Conservation (phyloP, 2,113 vertebrate genomes). For the Hylia prasina region DNA sequence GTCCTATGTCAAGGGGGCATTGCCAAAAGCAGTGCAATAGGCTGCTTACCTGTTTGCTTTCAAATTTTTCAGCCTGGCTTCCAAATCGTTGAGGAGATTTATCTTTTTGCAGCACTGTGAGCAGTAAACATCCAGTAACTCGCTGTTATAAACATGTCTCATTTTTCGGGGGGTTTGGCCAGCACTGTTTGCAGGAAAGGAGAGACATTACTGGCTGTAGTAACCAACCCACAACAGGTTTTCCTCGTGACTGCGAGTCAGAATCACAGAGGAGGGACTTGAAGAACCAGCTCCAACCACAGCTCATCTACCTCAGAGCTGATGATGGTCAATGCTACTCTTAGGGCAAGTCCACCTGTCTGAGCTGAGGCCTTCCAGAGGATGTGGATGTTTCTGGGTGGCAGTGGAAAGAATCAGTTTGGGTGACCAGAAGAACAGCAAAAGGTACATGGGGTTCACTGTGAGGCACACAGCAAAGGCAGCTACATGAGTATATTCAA, state of each 20-base stretch:
- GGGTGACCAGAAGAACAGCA: neutral
- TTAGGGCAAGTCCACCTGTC: neutral
- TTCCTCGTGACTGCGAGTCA: neutral
- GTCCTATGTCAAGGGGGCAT: neutral
- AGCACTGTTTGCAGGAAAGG: slow-evolving; percentile 75
- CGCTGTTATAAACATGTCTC: slow-evolving; percentile 80
- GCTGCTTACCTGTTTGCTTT: slow-evolving; percentile 88
- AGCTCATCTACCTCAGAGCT: neutral
- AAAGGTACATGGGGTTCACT: neutral
- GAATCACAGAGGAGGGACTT: neutral
- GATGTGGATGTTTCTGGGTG: neutral
- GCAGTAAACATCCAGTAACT: slow-evolving; percentile 90
- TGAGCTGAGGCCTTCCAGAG: neutral
- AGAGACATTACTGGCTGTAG: slow-evolving; percentile 39
- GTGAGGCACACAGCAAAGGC: neutral
- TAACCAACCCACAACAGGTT: neutral
- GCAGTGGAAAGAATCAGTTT: neutral
- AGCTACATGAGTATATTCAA: neutral
- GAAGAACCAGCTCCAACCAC: neutral
- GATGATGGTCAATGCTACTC: neutral
- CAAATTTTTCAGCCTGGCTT: slow-evolving; percentile 91
- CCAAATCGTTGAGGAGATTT: slow-evolving; percentile 93
- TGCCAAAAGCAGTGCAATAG: neutral
- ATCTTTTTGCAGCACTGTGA: slow-evolving; percentile 98
- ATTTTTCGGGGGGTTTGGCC: slow-evolving; percentile 91